Conservation (phyloP, 2,888 invertebrate genomes). For the Galerucella nymphaeae region DNA sequence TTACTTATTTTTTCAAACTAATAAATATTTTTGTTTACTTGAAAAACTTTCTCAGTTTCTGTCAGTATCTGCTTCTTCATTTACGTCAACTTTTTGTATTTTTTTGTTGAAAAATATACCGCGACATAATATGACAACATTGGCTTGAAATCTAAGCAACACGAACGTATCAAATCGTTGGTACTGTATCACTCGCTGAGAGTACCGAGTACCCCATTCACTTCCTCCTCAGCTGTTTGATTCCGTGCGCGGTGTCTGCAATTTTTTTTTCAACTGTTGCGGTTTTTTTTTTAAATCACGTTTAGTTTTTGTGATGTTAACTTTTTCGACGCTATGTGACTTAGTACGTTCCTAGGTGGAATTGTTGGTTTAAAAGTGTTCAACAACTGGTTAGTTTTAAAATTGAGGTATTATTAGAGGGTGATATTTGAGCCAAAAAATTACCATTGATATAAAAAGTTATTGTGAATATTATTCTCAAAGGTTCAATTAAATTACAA, state of each 20-base stretch:
- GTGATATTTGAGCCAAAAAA: slow-evolving; percentile 18
- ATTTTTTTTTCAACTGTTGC: neutral
- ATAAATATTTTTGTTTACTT: no score
- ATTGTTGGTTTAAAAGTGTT: slow-evolving; percentile 5
- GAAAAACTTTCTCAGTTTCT: no score
- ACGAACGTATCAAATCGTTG: slow-evolving; percentile 43
- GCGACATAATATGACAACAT: slow-evolving; percentile 13
- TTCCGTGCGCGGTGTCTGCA: neutral
- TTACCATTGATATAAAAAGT: neutral
- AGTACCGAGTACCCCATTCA: slow-evolving; percentile 32
- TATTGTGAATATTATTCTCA: no score
- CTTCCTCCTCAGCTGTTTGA: slow-evolving; percentile 40
- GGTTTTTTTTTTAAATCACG: neutral
- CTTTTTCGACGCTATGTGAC: slow-evolving; percentile 23
- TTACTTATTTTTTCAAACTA: no score
- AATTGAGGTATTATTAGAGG: neutral
- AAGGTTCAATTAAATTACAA: neutral
- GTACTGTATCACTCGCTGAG: slow-evolving; percentile 33
- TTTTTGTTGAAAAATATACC: neutral
- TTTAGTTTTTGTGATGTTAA: neutral
- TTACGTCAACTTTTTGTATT: no score
- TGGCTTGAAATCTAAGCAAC: slow-evolving; percentile 20
- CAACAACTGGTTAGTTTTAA: slow-evolving; percentile 17
- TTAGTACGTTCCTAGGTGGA: neutral
- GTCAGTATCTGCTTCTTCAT: no score